Base-by-base conservation (phyloP, 2,888 invertebrate species). In the Scrobipalpa atriplicella region DNA sequence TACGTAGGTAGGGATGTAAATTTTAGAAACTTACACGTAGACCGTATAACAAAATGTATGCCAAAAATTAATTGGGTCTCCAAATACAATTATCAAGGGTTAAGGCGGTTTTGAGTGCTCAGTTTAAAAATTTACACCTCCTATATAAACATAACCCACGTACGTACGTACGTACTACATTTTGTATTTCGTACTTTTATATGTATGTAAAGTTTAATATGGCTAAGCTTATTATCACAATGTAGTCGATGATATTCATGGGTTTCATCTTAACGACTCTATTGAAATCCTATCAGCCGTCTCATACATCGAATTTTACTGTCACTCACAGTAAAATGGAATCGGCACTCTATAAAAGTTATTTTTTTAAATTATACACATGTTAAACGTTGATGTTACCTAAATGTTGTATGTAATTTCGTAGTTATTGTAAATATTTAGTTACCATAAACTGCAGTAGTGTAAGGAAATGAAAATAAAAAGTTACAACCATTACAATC, bases 321-420 rank as follows among this genome's bases (percentile, higher is more conserved):
- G 47, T 47, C n/a, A 54, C 21, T 52, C 39, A 41, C 65, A 43
- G 63, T 63, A 66, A 66, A 64, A 43, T 66, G 58, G 63, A 43
- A 11, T 47, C 62, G 56, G 47, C 63, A 60, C 58, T 66, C 51
- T 51, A 66, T 63, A 58, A 58, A 66, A 47, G 18, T 41, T 63
- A 56, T 62, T 58, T 66, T 52, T 52, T 19, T 43, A 43, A 51
- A 66, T 66, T 21, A 21, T 61, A 21, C 19, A 58, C 21, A n/a
- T 18, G 16, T 61, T 43, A 7, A 43, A 36, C 47, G 58, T 60
- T 43, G 52, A 21, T 63, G 54, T 58, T 65, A n/a, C 21, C 38
- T 58, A 43, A 58, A 58, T 56, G 41, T 64, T 29, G 21, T 41
- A 29, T 21, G 56, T 52, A 19, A 47, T 47, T 47, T 47, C 47